phyloP scores from a whole-genome alignment of 2,888 invertebrate genomes.

The Lasius fuliginosus region DNA sequence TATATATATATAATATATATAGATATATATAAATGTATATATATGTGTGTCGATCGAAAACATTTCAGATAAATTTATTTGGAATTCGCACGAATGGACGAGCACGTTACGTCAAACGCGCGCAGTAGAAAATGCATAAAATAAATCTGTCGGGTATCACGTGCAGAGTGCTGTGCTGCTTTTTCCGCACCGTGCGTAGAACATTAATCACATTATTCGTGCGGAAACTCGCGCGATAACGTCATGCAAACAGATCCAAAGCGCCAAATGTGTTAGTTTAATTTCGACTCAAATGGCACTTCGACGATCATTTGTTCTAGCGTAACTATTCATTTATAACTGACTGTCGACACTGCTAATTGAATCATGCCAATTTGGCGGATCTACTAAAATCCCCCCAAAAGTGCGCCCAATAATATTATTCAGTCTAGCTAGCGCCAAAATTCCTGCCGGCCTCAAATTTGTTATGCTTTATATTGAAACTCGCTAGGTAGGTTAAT shows the following conservation, averaged over 20 bases:
- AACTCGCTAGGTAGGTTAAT: slow-evolving; percentile 60
- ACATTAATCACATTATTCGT: slow-evolving; percentile 65
- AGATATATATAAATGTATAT: neutral
- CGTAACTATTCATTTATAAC: slow-evolving; percentile 67
- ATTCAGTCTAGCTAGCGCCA: neutral
- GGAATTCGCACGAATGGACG: slow-evolving; percentile 36
- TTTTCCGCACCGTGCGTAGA: slow-evolving; percentile 38
- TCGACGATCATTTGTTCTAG: slow-evolving; percentile 59
- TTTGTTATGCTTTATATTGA: slow-evolving; percentile 19
- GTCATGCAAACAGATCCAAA: slow-evolving; percentile 43
- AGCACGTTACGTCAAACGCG: slow-evolving; percentile 40
- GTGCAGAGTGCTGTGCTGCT: slow-evolving; percentile 28
- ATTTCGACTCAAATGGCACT: slow-evolving; percentile 61
- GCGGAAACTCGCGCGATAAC: slow-evolving; percentile 51
- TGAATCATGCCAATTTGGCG: slow-evolving; percentile 63
- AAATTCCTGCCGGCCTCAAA: slow-evolving; percentile 26
- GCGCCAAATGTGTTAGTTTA: slow-evolving; percentile 56
- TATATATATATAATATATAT: neutral
- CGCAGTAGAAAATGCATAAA: slow-evolving; percentile 46
- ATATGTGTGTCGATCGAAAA: slow-evolving; percentile 1
- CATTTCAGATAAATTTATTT: slow-evolving; percentile 44
- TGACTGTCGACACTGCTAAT: slow-evolving; percentile 58
- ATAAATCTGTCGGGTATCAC: slow-evolving; percentile 44
- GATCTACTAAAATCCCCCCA: slow-evolving; percentile 53
- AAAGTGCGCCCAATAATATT: slow-evolving; percentile 46